These are phyloP conservation scores for Drosophila prosaltans DNA, from an alignment of 1,140 invertebrate species.

Conservation along the genomic window DNA sequence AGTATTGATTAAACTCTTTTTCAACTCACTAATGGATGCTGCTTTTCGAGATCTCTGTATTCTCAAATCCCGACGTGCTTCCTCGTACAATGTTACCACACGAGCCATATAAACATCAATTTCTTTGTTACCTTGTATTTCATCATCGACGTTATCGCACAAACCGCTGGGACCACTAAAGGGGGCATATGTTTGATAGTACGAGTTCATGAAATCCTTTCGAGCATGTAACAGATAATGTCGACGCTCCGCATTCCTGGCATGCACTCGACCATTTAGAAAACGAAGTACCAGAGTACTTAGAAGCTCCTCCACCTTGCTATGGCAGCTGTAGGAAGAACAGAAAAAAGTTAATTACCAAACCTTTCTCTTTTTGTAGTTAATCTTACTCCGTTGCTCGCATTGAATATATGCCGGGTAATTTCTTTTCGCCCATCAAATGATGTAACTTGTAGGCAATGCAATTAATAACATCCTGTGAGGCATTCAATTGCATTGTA, in stretches of 20 bases:
- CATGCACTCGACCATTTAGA: slow-evolving; percentile 35
- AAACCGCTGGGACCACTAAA: slow-evolving; percentile 8
- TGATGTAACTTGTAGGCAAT: slow-evolving; percentile 4
- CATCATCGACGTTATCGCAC: not conserved
- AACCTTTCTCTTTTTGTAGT: too few species aligned
- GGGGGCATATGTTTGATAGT: not conserved
- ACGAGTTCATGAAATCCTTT: not conserved
- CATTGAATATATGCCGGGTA: slow-evolving; percentile 33
- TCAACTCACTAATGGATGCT: not conserved
- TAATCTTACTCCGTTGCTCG: slow-evolving; percentile 15
- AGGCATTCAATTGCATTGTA: slow-evolving; percentile 17
- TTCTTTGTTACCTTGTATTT: not conserved
- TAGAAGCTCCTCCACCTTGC: slow-evolving; percentile 19
- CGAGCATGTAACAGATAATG: not conserved
- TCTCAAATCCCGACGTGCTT: not conserved
- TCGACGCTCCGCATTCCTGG: slow-evolving; percentile 16
- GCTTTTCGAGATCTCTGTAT: not conserved
- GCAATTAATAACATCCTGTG: slow-evolving; percentile 34
- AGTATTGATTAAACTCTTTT: too few species aligned
- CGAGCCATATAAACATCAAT: not conserved
- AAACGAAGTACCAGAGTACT: slow-evolving; percentile 33
- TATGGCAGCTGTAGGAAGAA: not conserved
- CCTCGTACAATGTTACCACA: not conserved
- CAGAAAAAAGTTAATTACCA: not conserved
- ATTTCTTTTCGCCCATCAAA: not conserved